phyloP scores from a whole-genome alignment of 2,113 vertebrate species.

The Chloropsis hardwickii region DNA sequence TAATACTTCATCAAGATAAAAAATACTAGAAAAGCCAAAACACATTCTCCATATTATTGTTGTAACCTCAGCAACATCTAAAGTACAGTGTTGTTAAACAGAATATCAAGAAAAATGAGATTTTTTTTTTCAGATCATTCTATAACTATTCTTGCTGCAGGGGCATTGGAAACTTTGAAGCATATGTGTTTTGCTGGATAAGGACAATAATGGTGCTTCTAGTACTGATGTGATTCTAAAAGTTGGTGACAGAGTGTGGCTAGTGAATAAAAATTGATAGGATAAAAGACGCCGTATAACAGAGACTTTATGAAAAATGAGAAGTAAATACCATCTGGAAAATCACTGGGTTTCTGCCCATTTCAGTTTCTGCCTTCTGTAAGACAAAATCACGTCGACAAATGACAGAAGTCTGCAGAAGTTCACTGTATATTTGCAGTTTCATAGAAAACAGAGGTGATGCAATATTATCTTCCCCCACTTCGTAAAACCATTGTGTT shows the following conservation, averaged over 20 bases:
- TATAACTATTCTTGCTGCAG: not conserved
- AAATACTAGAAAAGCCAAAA: slow-evolving; percentile 21
- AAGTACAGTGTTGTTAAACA: not conserved
- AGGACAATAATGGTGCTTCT: not conserved
- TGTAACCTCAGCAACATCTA: slow-evolving; percentile 39
- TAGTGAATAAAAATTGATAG: not conserved
- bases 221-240: not conserved
- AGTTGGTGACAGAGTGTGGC: not conserved
- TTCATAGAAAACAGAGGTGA: not conserved
- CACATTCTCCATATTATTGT: slow-evolving; percentile 14
- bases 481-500: not conserved
- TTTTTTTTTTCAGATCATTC: not conserved
- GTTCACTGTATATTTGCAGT: not conserved
- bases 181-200: not conserved
- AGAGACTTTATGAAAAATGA: not conserved
- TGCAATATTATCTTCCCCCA: not conserved
- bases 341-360: not conserved
- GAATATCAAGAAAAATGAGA: not conserved
- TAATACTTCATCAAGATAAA: slow-evolving; percentile 13
- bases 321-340: not conserved
- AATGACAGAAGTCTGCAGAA: not conserved
- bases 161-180: not conserved
- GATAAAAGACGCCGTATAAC: not conserved
- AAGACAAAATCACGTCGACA: not conserved
- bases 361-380: not conserved